Base-by-base conservation (phyloP, 2,888 invertebrate species). In the Nycteola revayana region DNA sequence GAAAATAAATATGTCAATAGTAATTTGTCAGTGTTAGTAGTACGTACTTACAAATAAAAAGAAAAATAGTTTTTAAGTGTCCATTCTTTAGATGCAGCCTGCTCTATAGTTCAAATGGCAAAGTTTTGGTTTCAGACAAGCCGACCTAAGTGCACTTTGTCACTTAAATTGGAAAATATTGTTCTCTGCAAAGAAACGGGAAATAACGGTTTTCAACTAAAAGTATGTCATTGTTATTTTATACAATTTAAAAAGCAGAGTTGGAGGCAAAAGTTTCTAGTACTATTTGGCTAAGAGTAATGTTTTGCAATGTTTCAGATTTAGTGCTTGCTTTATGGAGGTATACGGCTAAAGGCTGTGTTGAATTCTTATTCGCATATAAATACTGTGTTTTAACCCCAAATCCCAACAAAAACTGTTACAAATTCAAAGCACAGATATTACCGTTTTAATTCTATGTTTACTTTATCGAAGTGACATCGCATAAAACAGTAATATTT, bases 141-240 rank as follows among this genome's bases (percentile, higher is more conserved):
- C 74, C 77, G 77, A 75, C 76, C 80, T 86, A 85, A 86, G 86
- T 86, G 86, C 86, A 86, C 86, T 86, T 85, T 86, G 83, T 86
- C 86, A 82, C 83, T 82, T 85, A 85, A 82, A 86, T 85, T 85
- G 85, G 75, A 86, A 86, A 86, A 86, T 86, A 86, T 86, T 79
- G 85, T 82, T 77, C 77, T 76, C 71, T 47, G 65, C 59, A 57
- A 74, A 72, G 76, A 74, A 79, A 73, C 67, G 60, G 57, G 62
- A 59, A 65, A 66, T 66, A 72, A 69, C 60, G 66, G 67, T 61
- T 72, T 67, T 65, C 58, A 63, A 62, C 60, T 65, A 51, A 67
- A 69, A 60, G 52, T 61, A 64, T 61, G 60, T 52, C 60, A 64
- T 59, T 65, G 63, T 64, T 68, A 54, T 67, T 66, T 68, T 61